phyloP scores from a whole-genome alignment of 2,888 invertebrate genomes.

The Zelleria hepariella region DNA sequence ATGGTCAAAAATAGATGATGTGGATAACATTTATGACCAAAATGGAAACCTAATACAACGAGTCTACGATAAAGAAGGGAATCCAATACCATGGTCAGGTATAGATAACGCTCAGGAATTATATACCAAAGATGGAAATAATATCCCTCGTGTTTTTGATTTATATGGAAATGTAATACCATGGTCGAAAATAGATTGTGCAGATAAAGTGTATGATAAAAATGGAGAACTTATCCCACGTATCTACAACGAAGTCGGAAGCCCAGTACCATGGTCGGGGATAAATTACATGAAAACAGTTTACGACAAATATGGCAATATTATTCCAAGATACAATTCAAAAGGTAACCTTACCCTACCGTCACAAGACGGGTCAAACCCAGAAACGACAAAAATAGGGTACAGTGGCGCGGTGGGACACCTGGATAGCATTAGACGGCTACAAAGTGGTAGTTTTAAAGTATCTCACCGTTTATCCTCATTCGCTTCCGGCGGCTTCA shows the following conservation, averaged over 20 bases:
- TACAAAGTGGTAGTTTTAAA: not conserved
- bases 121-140: not conserved
- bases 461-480: not conserved
- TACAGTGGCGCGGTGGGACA: not conserved
- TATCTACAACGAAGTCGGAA: not conserved
- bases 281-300: not conserved
- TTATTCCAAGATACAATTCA: not conserved
- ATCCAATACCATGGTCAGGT: not conserved
- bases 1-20: not conserved
- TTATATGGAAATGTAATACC: not conserved
- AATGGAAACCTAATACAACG: not conserved
- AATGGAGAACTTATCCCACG: not conserved
- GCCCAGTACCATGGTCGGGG: not conserved
- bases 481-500: not conserved
- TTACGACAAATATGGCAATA: not conserved
- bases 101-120: not conserved
- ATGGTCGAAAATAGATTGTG: not conserved
- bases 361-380: not conserved
- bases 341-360: not conserved
- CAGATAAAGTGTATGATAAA: not conserved
- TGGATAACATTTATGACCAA: not conserved
- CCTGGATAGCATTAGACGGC: not conserved
- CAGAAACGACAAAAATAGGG: not conserved
- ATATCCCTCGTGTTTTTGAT: not conserved
- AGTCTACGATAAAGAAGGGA: not conserved